phyloP scores from a whole-genome alignment of 2,888 invertebrate genomes.

The Acrocera orbiculus region DNA sequence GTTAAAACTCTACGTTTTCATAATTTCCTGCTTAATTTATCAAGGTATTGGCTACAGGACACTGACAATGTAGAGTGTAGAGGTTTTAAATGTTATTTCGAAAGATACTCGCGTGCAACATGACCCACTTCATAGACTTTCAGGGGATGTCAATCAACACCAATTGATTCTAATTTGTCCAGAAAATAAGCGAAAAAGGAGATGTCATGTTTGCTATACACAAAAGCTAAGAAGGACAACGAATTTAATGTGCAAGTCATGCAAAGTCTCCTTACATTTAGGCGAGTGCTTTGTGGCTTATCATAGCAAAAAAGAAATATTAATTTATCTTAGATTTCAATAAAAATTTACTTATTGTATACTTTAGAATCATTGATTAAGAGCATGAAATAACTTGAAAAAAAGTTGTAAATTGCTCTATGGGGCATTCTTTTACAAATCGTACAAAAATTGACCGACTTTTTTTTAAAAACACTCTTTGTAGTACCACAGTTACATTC shows the following conservation, averaged over 20 bases:
- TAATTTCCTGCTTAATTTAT: neutral
- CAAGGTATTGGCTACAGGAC: neutral
- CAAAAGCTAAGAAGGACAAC: neutral
- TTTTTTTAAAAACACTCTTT: too few relatives aligned
- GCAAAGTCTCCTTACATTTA: neutral
- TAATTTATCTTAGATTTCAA: too few relatives aligned
- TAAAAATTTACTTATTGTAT: too few relatives aligned
- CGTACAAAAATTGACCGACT: too few relatives aligned
- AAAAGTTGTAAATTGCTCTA: too few relatives aligned
- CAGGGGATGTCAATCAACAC: neutral
- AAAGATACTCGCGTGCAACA: neutral
- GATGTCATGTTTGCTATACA: conserved; percentile 1
- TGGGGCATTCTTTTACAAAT: too few relatives aligned
- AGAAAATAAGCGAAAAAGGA: conserved; percentile 1
- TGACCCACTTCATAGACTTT: conserved; percentile 1
- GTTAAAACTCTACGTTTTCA: neutral
- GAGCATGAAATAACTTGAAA: too few relatives aligned
- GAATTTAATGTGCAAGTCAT: neutral
- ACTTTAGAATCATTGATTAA: too few relatives aligned
- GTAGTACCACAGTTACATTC: too few relatives aligned
- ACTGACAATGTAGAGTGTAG: neutral
- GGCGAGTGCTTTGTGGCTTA: neutral
- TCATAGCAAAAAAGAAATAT: too few relatives aligned
- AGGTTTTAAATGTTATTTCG: neutral
- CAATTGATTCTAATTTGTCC: conserved; percentile 2